A percentile compares a stretch with the other conserved stretches of the same genome.
These are phyloP conservation scores for Chrysomela aeneicollis DNA, from an alignment of 2,888 invertebrate species.

Conservation along the genomic window DNA sequence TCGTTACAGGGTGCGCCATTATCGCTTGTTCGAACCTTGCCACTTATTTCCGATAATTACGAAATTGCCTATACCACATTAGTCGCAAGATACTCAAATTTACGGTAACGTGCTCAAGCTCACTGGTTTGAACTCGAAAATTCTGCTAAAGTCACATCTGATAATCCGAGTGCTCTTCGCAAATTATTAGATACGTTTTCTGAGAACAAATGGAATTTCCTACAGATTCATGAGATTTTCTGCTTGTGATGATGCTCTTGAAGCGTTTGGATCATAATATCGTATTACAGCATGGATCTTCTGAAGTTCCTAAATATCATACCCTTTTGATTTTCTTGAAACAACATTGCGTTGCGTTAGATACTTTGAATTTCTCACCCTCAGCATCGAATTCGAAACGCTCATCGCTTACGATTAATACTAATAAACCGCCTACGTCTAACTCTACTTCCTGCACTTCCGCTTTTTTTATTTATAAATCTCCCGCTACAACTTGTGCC, in stretches of 20 bases:
- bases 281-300: background rate
- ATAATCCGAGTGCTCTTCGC: conserved; percentile 4
- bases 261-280: conserved; percentile 1
- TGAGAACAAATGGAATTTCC: conserved; percentile 1
- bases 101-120: background rate
- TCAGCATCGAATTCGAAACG: too few relatives aligned
- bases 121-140: too few relatives aligned
- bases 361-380: too few relatives aligned
- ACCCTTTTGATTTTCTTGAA: background rate
- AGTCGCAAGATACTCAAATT: background rate
- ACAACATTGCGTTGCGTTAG: background rate
- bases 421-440: background rate
- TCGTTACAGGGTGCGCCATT: background rate
- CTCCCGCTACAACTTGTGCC: background rate
- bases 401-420: too few relatives aligned
- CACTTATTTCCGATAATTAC: conserved; percentile 5
- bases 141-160: too few relatives aligned
- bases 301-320: background rate
- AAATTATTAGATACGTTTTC: background rate
- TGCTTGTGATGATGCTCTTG: conserved; percentile 13
- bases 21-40: background rate
- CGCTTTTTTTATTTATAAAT: background rate
- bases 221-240: background rate
- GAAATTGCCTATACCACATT: background rate
- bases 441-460: background rate